Percentiles rank a stretch among this genome's conserved stretches.
Conservation (phyloP, 2,113 vertebrate species). For the Eubucco bourcierii region DNA sequence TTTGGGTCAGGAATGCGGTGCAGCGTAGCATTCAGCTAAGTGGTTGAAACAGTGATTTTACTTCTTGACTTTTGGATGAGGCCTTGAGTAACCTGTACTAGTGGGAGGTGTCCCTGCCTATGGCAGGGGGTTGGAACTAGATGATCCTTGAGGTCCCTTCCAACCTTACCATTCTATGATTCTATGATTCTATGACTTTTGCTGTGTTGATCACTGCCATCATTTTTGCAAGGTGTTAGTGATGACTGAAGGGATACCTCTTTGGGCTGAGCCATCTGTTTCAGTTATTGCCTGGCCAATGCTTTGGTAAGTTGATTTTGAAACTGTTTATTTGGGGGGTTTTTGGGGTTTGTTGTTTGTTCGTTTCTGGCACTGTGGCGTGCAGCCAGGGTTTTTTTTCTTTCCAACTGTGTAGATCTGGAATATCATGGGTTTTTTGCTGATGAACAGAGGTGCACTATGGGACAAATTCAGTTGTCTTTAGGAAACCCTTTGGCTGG, state of each 20-base stretch:
- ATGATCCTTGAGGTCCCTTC: no score
- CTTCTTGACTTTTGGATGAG: background rate
- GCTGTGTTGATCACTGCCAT: rapidly evolving
- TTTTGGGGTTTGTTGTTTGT: no score
- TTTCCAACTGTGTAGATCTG: background rate
- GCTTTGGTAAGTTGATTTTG: background rate
- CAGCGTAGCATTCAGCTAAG: background rate
- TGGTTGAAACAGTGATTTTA: background rate
- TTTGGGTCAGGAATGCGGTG: background rate
- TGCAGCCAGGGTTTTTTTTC: background rate
- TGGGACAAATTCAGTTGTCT: background rate
- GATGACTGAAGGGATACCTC: background rate
- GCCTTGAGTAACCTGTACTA: no score
- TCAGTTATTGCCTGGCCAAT: background rate
- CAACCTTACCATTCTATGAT: no score
- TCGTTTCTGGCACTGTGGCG: background rate
- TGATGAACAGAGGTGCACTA: background rate
- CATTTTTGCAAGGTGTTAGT: background rate
- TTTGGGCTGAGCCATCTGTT: background rate
- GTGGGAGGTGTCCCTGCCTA: no score
- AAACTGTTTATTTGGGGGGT: background rate
- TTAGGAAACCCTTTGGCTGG: background rate
- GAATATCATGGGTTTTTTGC: background rate
- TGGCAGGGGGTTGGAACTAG: no score
- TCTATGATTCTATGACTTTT: no score